Evolutionary conservation across 1,140 invertebrate genomes (phyloP), one percentile per base, ranked within the genome.

Genomic region (Brachionus koreanus): DNA sequence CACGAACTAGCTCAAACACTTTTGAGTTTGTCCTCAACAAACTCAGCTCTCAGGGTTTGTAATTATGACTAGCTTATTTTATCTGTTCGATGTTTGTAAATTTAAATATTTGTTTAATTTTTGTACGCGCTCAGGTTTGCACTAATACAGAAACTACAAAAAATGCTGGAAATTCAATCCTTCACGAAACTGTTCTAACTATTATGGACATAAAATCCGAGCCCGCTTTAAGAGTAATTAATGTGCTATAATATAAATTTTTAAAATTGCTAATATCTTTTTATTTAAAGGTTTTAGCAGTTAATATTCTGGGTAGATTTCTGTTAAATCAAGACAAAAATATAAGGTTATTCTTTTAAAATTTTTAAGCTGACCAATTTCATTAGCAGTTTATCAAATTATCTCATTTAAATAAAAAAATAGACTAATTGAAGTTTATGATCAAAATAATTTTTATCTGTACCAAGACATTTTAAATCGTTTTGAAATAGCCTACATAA

Each of bases 321-420:
- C 90, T 99, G 84, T 90, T 99, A 82, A 99, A 99, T 89, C 98
- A 95, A 85, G 98, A 99, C 88, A 99, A 99, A 89, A 99, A 99
- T 90, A 99, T 99, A 85, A 92, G 97, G 87, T 89, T 79, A 84
- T 43, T 19, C 83, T 83, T 37, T 29, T 10, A 10, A 13, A 9
- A n/a, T 2, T 2, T 65, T 65, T 25, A 5, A 46, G 3, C n/a
- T 13, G 12, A 46, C 29, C 29, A 29, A 29, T 29, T 29, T 29
- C 29, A 29, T 29, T 2, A 29, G 1, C 29, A 29, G 1, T 29
- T 29, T 29, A 29, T 29, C 29, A 29, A 29, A 29, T n/a, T n/a
- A n/a, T n/a, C n/a, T n/a, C n/a, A n/a, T n/a, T n/a, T n/a, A n/a
- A n/a, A n/a, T n/a, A n/a, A n/a, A n/a, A n/a, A n/a, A n/a, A n/a